These are phyloP conservation scores for Psix sp. DNA, from an alignment of 1,140 invertebrate species.

Conservation along the genomic window DNA sequence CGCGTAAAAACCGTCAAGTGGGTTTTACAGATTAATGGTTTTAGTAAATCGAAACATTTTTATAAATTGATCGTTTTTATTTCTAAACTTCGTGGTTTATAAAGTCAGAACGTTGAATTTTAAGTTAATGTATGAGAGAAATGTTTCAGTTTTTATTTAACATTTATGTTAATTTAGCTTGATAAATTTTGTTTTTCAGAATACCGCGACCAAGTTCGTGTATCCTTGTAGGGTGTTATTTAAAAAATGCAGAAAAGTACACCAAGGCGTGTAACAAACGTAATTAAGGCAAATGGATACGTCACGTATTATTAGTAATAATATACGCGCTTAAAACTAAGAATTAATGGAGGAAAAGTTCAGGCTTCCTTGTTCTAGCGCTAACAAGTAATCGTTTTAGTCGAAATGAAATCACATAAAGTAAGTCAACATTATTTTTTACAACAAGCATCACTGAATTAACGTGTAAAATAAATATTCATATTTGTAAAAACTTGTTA, in stretches of 20 bases:
- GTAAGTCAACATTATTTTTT: too few species aligned
- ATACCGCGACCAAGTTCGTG: neutral
- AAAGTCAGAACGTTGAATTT: too few species aligned
- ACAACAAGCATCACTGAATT: too few species aligned
- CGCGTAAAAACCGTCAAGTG: too few species aligned
- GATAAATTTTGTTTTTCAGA: slow-evolving; percentile 6
- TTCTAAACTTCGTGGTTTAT: too few species aligned
- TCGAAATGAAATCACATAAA: neutral
- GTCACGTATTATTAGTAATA: slow-evolving; percentile 7
- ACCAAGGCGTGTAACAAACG: neutral
- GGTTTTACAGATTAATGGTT: too few species aligned
- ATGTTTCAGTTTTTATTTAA: slow-evolving; percentile 2
- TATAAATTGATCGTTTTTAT: too few species aligned
- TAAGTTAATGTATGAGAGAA: too few species aligned
- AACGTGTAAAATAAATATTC: too few species aligned
- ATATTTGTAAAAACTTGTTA: too few species aligned
- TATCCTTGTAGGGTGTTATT: neutral
- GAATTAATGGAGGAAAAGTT: slow-evolving; percentile 7
- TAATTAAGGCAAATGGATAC: slow-evolving; percentile 18
- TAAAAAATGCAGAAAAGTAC: slow-evolving; percentile 8
- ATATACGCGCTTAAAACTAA: neutral
- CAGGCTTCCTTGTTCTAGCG: neutral
- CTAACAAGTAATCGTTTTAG: neutral
- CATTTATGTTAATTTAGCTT: slow-evolving; percentile 2
- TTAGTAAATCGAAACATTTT: too few species aligned